These are phyloP conservation scores for Limnodromus scolopaceus DNA, from an alignment of 2,797 vertebrate species.

Conservation along the genomic window DNA sequence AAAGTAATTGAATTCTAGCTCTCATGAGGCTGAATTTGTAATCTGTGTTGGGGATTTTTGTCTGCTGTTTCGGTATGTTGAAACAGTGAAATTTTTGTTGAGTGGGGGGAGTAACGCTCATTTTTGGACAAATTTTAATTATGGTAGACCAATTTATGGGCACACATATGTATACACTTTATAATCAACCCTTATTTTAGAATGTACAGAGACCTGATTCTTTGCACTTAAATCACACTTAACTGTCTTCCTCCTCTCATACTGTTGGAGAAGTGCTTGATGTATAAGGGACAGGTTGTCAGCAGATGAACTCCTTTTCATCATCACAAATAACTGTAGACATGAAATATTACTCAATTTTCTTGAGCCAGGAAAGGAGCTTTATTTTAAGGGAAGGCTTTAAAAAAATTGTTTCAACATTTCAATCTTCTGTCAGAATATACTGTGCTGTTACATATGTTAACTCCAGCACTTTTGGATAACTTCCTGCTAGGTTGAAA, in stretches of 20 bases:
- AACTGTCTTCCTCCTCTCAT: neutral
- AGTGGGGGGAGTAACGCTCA: neutral
- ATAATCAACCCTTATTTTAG: neutral
- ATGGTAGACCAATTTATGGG: neutral
- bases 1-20: constrained; percentile 47
- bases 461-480: neutral
- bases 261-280: neutral
- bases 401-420: constrained; percentile 44
- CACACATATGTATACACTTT: neutral
- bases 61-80: neutral
- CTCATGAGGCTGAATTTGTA: constrained; percentile 4
- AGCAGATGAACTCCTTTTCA: constrained; percentile 49
- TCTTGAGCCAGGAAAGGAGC: neutral
- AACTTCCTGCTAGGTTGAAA: neutral
- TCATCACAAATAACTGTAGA: constrained; percentile 47
- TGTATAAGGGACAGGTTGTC: constrained; percentile 46
- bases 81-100: neutral
- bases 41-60: neutral
- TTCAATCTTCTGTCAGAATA: constrained; percentile 38
- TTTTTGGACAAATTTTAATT: constrained; percentile 12
- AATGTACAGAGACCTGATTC: neutral
- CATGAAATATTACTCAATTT: constrained; percentile 61
- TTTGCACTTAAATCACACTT: constrained; percentile 16
- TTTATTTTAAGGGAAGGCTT: constrained; percentile 46
- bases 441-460: neutral